phyloP scores from a whole-genome alignment of 2,888 invertebrate species.

The Nebria salina region DNA sequence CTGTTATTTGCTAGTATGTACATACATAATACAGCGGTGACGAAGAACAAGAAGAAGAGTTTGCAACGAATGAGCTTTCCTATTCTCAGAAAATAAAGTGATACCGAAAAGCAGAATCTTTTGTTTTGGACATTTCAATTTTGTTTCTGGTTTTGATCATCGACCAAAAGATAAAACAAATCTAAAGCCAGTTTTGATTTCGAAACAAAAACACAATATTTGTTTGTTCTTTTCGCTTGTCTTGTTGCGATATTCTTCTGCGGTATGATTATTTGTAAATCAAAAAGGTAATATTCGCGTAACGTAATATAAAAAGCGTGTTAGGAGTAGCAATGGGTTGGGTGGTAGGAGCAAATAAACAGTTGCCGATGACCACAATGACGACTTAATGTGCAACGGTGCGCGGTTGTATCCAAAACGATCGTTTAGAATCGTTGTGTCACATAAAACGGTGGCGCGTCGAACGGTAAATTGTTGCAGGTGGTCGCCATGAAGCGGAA shows the following conservation, averaged over 20 bases:
- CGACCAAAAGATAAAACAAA: background rate
- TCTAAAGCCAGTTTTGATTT: background rate
- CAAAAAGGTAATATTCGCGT: background rate
- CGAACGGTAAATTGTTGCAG: constrained; percentile 40
- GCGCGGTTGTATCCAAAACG: constrained; percentile 9
- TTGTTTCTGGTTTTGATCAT: background rate
- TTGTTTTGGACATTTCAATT: no score
- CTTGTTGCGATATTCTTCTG: background rate
- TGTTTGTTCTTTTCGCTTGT: background rate
- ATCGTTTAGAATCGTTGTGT: constrained; percentile 15
- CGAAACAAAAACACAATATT: no score
- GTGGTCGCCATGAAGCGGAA: constrained; percentile 34
- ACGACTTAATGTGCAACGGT: constrained; percentile 18
- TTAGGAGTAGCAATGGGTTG: background rate
- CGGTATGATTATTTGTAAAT: background rate
- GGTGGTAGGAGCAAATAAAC: background rate
- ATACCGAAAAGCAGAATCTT: no score
- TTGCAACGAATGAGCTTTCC: no score
- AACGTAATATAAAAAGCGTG: background rate
- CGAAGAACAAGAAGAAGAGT: no score
- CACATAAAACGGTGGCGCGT: constrained; percentile 21
- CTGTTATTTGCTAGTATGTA: no score
- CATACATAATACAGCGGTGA: no score
- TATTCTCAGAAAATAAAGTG: no score
- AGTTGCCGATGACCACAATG: constrained; percentile 13